Percentiles rank a stretch among this genome's conserved stretches.
These are phyloP conservation scores for Climacteris rufus DNA, from an alignment of 2,113 vertebrate genomes.

Conservation along the genomic window DNA sequence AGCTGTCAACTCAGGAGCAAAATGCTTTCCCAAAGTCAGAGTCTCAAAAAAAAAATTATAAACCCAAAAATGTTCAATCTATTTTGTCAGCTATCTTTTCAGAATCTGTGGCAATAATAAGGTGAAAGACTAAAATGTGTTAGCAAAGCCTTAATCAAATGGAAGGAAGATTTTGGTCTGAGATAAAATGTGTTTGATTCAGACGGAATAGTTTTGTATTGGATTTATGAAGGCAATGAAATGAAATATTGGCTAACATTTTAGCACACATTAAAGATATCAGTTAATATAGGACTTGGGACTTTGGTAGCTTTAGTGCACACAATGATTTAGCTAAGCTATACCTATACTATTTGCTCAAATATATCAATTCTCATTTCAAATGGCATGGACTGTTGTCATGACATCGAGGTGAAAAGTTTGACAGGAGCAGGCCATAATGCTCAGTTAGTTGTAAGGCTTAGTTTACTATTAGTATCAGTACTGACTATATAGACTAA, in stretches of 20 bases:
- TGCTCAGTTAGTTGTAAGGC: not conserved
- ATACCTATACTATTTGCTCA: not conserved
- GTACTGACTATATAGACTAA: not conserved
- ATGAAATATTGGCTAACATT: not conserved
- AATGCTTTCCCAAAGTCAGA: not conserved
- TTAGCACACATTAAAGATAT: not conserved
- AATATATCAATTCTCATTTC: not conserved
- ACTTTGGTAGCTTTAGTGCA: not conserved
- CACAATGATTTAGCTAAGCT: not conserved
- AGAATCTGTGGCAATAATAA: not conserved
- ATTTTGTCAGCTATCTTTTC: not conserved
- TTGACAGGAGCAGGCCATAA: not conserved
- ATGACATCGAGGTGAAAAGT: not conserved
- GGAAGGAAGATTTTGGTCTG: not conserved
- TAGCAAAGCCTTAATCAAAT: not conserved
- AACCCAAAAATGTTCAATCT: not conserved
- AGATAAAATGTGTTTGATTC: not conserved
- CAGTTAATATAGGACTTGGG: not conserved
- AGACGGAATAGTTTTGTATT: not conserved
- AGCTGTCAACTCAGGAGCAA: conserved; percentile 14
- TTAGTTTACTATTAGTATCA: not conserved
- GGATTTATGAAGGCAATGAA: not conserved
- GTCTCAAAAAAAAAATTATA: not conserved
- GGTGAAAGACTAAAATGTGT: not conserved
- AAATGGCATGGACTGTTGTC: not conserved